Percentiles rank a stretch among this genome's conserved stretches.
Evolutionary conservation across 2,888 invertebrate genomes (phyloP).

Genomic region (Sturmia bella): DNA sequence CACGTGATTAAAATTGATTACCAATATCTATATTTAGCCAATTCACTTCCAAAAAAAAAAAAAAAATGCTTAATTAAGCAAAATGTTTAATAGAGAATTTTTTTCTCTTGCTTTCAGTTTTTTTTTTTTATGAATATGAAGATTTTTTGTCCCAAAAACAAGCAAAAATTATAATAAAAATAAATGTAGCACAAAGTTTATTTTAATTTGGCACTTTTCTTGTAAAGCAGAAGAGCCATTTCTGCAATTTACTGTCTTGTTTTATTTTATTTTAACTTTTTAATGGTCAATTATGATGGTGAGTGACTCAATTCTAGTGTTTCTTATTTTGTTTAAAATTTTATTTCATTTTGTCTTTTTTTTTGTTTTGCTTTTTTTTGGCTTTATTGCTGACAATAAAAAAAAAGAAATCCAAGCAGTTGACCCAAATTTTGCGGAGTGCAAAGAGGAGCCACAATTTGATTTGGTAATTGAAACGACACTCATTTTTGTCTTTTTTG

Average conservation of each 20-base stretch:
- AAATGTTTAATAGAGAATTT: too few species aligned
- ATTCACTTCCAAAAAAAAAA: too few species aligned
- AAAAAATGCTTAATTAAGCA: too few species aligned
- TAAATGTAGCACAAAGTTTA: background rate
- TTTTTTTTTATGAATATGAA: too few species aligned
- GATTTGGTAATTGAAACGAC: conserved; percentile 55
- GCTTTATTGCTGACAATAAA: background rate
- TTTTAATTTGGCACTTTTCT: too few species aligned
- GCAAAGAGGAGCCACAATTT: conserved; percentile 39
- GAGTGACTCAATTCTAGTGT: conserved; percentile 19
- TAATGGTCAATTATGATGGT: conserved; percentile 36
- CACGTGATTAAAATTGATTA: too few species aligned
- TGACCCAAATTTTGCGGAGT: conserved; percentile 52
- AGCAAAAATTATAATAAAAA: background rate
- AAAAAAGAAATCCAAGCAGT: conserved; percentile 29
- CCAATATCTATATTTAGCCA: too few species aligned
- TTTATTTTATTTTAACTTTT: conserved; percentile 25
- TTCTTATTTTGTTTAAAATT: background rate
- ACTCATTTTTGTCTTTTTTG: conserved; percentile 17
- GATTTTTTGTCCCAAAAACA: too few species aligned
- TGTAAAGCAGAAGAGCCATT: too few species aligned
- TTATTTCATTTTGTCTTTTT: background rate
- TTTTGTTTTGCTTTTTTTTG: conserved; percentile 18
- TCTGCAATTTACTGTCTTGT: background rate
- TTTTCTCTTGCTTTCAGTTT: too few species aligned